phyloP scores from a whole-genome alignment of 2,888 invertebrate genomes.

The Yponomeuta plumbellus region DNA sequence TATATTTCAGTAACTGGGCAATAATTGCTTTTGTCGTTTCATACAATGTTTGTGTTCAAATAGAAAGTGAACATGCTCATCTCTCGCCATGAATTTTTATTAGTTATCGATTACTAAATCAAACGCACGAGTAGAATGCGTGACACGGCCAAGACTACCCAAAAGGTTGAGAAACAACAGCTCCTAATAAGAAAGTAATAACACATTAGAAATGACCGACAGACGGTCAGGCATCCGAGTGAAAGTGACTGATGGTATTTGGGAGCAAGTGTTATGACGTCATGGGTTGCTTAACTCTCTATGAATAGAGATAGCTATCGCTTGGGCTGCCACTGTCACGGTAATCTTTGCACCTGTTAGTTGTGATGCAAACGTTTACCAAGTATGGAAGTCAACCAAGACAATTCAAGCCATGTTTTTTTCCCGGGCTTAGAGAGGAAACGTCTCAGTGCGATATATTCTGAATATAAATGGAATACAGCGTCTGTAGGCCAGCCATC shows the following conservation, averaged over 20 bases:
- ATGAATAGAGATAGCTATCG: constrained; percentile 13
- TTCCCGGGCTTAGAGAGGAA: neutral
- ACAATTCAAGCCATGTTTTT: neutral
- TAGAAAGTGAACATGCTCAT: neutral
- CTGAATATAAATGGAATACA: neutral
- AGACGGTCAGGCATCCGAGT: constrained; percentile 51
- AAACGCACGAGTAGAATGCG: neutral
- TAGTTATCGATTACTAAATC: neutral
- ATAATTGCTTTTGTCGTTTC: neutral
- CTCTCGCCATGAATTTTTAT: neutral
- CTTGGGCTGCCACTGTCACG: neutral
- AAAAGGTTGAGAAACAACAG: neutral
- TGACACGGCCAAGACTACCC: neutral
- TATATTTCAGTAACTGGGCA: neutral
- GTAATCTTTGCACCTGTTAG: neutral
- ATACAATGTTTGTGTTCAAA: neutral
- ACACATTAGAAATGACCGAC: constrained; percentile 26
- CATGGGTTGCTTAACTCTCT: constrained; percentile 29
- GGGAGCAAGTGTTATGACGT: constrained; percentile 58
- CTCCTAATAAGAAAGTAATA: constrained; percentile 13
- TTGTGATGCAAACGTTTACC: neutral
- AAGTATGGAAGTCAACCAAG: neutral
- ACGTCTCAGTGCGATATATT: neutral
- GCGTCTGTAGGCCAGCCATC: neutral
- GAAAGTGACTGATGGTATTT: constrained; percentile 67